Percentiles rank a stretch among this genome's conserved stretches.
Conservation (phyloP, 2,888 invertebrate species). For the Piscicola geometra region DNA sequence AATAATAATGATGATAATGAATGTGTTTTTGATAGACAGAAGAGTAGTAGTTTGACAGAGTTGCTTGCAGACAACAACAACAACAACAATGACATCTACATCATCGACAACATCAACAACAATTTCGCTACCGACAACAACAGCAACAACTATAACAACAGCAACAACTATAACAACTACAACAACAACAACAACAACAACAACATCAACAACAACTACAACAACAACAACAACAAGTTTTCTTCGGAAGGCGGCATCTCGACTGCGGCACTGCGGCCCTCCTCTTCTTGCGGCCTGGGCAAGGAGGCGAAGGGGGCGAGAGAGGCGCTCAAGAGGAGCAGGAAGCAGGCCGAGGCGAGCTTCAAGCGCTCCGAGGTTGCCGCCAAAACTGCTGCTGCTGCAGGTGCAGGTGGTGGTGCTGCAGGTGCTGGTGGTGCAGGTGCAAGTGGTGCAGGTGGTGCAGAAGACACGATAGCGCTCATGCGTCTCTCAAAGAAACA, state of each 20-base stretch:
- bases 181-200: background rate
- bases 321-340: background rate
- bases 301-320: background rate
- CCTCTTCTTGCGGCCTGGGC: too few species aligned
- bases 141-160: slow-evolving; percentile 12
- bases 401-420: too few species aligned
- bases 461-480: background rate
- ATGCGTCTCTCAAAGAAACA: slow-evolving; percentile 31
- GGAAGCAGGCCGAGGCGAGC: background rate
- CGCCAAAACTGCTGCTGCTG: too few species aligned
- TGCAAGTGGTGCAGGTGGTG: background rate
- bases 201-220: background rate
- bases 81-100: slow-evolving; percentile 7
- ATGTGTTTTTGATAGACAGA: background rate
- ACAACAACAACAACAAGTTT: background rate
- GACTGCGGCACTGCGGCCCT: background rate
- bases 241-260: background rate
- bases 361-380: background rate
- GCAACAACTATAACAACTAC: too few species aligned
- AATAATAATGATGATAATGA: background rate
- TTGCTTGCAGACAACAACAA: slow-evolving; percentile 22
- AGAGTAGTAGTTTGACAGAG: slow-evolving; percentile 30
- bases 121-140: background rate
- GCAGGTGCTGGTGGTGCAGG: too few species aligned
- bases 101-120: background rate